These are phyloP conservation scores for Ophonus ardosiacus DNA, from an alignment of 2,888 invertebrate genomes.

Conservation along the genomic window DNA sequence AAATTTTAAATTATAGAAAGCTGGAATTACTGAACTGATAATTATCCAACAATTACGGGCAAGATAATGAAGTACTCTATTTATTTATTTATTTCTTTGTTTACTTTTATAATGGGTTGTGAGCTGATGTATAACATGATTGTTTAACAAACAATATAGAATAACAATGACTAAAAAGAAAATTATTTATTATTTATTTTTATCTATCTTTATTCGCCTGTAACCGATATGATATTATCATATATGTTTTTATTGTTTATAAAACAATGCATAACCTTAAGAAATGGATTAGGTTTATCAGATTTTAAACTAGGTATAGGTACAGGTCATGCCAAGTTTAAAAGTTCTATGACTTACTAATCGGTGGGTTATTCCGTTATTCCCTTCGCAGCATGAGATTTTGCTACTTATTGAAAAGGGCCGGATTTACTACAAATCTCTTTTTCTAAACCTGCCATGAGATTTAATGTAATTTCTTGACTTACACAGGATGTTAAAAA, in stretches of 20 bases:
- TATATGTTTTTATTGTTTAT: neutral
- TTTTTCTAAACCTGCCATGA: too few relatives aligned
- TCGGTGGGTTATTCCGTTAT: too few relatives aligned
- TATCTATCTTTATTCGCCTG: neutral
- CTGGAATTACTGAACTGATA: neutral
- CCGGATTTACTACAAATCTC: too few relatives aligned
- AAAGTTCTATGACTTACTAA: too few relatives aligned
- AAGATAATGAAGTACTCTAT: neutral
- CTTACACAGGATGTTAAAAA: too few relatives aligned
- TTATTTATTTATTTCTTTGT: neutral
- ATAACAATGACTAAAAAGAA: neutral
- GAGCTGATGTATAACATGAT: neutral
- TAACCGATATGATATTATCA: neutral
- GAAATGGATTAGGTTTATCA: too few relatives aligned
- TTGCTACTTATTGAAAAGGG: too few relatives aligned
- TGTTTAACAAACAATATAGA: neutral
- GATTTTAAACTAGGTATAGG: too few relatives aligned
- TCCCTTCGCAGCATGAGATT: too few relatives aligned
- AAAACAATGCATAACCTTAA: too few relatives aligned
- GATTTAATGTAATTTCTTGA: too few relatives aligned
- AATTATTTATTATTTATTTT: slow-evolving; percentile 2
- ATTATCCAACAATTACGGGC: neutral
- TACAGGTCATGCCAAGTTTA: too few relatives aligned
- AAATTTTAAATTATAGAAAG: slow-evolving; percentile 12
- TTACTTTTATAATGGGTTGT: neutral